Evolutionary conservation across 1,140 invertebrate genomes (phyloP).

Genomic region (Gryon sp.): DNA sequence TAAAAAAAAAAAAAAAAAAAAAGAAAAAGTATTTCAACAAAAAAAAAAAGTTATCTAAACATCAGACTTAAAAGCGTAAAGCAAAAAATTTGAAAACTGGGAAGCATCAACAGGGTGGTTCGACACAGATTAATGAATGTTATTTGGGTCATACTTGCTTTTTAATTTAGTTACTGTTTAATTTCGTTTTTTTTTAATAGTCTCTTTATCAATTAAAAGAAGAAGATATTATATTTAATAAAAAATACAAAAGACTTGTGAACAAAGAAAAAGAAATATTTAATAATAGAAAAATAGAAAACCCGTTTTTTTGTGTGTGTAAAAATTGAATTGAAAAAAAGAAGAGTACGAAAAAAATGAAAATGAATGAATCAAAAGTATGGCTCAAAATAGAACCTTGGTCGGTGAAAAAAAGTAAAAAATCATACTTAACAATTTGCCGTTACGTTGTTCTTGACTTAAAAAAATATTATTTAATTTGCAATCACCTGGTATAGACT

Average conservation of each 20-base stretch:
- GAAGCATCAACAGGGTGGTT: conserved; percentile 35
- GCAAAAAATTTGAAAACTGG: conserved; percentile 42
- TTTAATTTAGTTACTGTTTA: conserved; percentile 42
- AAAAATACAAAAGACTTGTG: too few species aligned
- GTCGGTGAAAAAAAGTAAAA: conserved; percentile 11
- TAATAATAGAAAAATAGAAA: too few species aligned
- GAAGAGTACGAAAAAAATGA: too few species aligned
- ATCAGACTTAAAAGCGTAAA: conserved; percentile 47
- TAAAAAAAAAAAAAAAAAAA: conserved; percentile 18
- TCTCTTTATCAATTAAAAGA: conserved; percentile 13
- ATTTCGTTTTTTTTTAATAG: conserved; percentile 25
- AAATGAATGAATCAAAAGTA: conserved; percentile 1
- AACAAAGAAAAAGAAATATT: too few species aligned
- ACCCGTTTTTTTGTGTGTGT: neutral
- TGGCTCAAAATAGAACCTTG: conserved; percentile 2
- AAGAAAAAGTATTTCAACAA: conserved; percentile 10
- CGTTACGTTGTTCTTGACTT: conserved; percentile 50
- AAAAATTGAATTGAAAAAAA: neutral
- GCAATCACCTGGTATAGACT: conserved; percentile 91
- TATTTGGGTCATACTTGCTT: conserved; percentile 24
- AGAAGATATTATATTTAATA: conserved; percentile 4
- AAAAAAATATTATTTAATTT: conserved; percentile 70
- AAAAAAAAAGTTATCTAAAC: conserved; percentile 41
- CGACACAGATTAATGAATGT: conserved; percentile 46
- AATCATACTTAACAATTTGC: conserved; percentile 43